Evolutionary conservation across 2,113 vertebrate species (phyloP).

Genomic region (Pseudopipra pipra): DNA sequence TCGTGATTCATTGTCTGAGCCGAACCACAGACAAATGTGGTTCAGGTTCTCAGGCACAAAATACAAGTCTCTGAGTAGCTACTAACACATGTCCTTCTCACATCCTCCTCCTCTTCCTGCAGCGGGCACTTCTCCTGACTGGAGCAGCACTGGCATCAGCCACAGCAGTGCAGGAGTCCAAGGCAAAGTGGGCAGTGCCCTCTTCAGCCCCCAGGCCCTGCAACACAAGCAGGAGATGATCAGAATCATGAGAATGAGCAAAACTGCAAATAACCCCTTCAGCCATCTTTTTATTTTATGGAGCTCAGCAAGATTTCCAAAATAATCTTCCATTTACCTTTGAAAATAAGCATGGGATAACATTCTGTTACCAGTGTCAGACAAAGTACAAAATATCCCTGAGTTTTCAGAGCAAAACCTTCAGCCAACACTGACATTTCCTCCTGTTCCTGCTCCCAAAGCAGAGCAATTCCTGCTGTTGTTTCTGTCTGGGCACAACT

Average conservation of each 20-base stretch:
- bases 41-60: not conserved
- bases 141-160: not conserved
- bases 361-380: not conserved
- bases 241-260: not conserved
- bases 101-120: conserved; percentile 39
- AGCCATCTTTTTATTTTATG: not conserved
- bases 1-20: not conserved
- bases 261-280: not conserved
- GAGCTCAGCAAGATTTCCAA: not conserved
- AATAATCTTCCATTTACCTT: not conserved
- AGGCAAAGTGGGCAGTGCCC: not conserved
- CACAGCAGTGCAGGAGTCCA: not conserved
- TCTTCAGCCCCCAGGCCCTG: not conserved
- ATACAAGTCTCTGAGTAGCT: not conserved
- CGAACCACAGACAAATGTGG: not conserved
- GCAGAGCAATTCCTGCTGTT: not conserved
- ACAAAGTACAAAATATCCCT: not conserved
- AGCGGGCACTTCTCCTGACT: conserved; percentile 29
- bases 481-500: not conserved
- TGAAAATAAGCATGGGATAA: not conserved
- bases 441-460: not conserved
- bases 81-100: conserved; percentile 8
- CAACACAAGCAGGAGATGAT: not conserved
- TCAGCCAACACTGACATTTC: not conserved
- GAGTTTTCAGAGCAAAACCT: not conserved